Evolutionary conservation across 2,888 invertebrate genomes (phyloP).

Genomic region (Drosophila anomelani): DNA sequence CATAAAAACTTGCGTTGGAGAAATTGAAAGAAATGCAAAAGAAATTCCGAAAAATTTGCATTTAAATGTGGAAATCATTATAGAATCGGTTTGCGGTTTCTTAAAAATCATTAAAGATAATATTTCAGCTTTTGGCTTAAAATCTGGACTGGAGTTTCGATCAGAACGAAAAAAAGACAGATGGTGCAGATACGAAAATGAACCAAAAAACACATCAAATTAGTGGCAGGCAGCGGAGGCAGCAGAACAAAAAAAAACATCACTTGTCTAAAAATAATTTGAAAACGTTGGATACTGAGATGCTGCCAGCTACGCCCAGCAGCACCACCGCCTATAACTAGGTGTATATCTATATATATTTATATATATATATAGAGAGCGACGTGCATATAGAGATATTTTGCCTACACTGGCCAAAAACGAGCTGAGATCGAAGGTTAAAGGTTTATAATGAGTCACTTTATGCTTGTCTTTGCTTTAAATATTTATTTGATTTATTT

Average conservation of each 20-base stretch:
- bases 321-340: slow-evolving; percentile 20
- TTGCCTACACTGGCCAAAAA: slow-evolving; percentile 32
- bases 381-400: slow-evolving; percentile 39
- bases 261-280: slow-evolving; percentile 46
- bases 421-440: slow-evolving; percentile 60
- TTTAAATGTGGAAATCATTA: slow-evolving; percentile 2
- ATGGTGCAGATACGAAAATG: slow-evolving; percentile 12
- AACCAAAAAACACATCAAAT: slow-evolving; percentile 36
- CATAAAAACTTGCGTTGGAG: slow-evolving; percentile 15
- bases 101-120: background rate
- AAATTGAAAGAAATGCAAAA: background rate
- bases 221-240: slow-evolving; percentile 14
- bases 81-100: background rate
- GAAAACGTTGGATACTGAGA: slow-evolving; percentile 36
- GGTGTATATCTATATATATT: slow-evolving; percentile 22
- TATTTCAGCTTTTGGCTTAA: background rate
- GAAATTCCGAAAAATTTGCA: slow-evolving; percentile 4
- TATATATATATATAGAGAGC: slow-evolving; percentile 10
- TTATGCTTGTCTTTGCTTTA: slow-evolving; percentile 9
- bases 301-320: slow-evolving; percentile 31
- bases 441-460: slow-evolving; percentile 42
- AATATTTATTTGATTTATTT: background rate
- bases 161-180: slow-evolving; percentile 3
- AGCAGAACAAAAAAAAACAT: slow-evolving; percentile 21
- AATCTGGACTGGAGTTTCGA: slow-evolving; percentile 2